Conservation (phyloP, 2,113 vertebrate genomes). For the Oreochromis aureus region DNA sequence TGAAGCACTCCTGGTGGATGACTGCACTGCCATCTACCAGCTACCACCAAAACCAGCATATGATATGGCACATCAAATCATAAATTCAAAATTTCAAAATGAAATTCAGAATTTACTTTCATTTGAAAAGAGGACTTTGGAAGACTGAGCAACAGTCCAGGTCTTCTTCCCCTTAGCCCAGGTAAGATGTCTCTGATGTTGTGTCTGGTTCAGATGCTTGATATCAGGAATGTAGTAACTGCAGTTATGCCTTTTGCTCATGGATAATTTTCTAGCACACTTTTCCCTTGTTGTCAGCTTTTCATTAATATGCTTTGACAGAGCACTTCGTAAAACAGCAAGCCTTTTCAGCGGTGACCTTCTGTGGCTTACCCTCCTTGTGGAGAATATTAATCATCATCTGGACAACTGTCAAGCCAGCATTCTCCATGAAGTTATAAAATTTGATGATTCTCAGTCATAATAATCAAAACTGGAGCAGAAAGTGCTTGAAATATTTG, state of each 20-base stretch:
- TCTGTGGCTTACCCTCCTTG: not conserved
- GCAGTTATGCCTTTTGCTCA: not conserved
- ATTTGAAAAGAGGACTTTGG: not conserved
- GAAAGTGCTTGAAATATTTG: not conserved
- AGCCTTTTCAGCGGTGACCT: not conserved
- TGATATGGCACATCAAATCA: not conserved
- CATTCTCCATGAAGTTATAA: not conserved
- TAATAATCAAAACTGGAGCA: rapidly evolving
- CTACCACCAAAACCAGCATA: not conserved
- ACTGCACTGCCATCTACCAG: not conserved
- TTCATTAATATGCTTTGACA: not conserved
- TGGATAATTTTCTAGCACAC: not conserved
- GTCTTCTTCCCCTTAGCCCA: not conserved
- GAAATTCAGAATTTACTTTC: not conserved
- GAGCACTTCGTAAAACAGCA: not conserved
- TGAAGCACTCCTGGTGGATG: not conserved
- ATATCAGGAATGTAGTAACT: not conserved
- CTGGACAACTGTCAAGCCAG: not conserved
- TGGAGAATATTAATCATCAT: not conserved
- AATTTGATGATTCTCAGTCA: not conserved
- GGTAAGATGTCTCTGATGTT: not conserved
- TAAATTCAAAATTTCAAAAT: rapidly evolving
- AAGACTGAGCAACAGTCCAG: not conserved
- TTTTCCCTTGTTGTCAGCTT: not conserved
- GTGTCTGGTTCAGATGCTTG: not conserved